Evolutionary conservation across 2,888 invertebrate genomes (phyloP), one percentile per base, ranked within the genome.

Genomic region (Drosophila eohydei): DNA sequence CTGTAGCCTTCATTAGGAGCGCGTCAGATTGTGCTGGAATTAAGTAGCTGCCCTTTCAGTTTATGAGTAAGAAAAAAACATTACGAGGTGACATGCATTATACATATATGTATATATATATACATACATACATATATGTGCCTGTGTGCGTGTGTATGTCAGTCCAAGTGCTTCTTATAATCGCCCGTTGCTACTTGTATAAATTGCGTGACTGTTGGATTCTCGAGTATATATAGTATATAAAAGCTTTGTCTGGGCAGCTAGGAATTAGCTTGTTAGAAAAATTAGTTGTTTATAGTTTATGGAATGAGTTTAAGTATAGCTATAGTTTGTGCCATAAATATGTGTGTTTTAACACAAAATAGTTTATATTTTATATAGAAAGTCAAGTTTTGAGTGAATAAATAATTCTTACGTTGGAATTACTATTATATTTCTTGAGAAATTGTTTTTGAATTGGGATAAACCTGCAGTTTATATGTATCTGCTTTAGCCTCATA

Each of bases 91-190:
- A 72, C 14, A 40, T 46, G 46, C 50, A 54, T n/a, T 16, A n/a
- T 14, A 11, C 11, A 8, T 36, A 14, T 26, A 21, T 26, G 21
- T 12, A n/a, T 14, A n/a, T n/a, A 2, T 21, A 14, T 14, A 8
- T 7, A 3, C n/a, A 16, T 34, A n/a, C 26, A 12, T 6, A 14
- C 3, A 12, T 14, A 16, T 34, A n/a, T 34, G 9, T 6, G 11
- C 3, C 8, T 14, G 0, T 36, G 9, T 32, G 14, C n/a, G n/a
- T 46, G 5, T 52, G 43, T 52, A 55, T 50, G 68, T 67, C 70
- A 78, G 78, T 68, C 87, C 80, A 84, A 83, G 83, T 74, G 71
- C 48, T 81, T 72, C 85, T 84, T 82, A 87, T 56, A 73, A 82
- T 63, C 71, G 57, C 38, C 59, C 54, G 67, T 71, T 65, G 56